Conservation (phyloP, 2,888 invertebrate species). For the Leptogaster cylindrica region DNA sequence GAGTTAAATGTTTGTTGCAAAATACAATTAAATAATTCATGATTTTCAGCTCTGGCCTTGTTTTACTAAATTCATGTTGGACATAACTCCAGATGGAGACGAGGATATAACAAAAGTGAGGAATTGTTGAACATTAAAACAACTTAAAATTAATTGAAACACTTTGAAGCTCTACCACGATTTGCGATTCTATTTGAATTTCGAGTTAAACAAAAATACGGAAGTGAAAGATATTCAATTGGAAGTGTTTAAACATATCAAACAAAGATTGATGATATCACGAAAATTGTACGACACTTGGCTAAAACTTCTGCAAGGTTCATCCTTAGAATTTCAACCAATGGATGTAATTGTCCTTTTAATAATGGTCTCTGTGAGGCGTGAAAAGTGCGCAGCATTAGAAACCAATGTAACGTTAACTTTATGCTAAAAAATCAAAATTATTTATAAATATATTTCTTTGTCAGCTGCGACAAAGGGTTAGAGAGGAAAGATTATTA, state of each 20-base stretch:
- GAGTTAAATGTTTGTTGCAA: conserved; percentile 19
- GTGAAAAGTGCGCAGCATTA: conserved; percentile 67
- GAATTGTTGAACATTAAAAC: background rate
- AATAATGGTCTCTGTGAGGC: conserved; percentile 69
- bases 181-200: conserved; percentile 55
- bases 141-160: background rate
- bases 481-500: conserved; percentile 69
- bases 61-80: conserved; percentile 56
- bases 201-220: conserved; percentile 35
- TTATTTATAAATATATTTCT: background rate
- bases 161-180: conserved; percentile 53
- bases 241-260: conserved; percentile 55
- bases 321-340: conserved; percentile 62
- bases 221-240: conserved; percentile 53
- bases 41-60: conserved; percentile 53
- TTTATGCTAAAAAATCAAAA: background rate
- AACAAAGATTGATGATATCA: conserved; percentile 56
- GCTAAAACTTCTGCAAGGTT: conserved; percentile 54
- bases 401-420: conserved; percentile 66
- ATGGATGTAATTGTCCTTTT: conserved; percentile 73
- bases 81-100: conserved; percentile 55
- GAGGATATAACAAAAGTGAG: conserved; percentile 54
- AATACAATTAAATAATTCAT: background rate
- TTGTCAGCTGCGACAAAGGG: conserved; percentile 62
- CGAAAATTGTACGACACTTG: conserved; percentile 57